Evolutionary conservation across 2,888 invertebrate genomes (phyloP).

Genomic region (Volucella inflata): DNA sequence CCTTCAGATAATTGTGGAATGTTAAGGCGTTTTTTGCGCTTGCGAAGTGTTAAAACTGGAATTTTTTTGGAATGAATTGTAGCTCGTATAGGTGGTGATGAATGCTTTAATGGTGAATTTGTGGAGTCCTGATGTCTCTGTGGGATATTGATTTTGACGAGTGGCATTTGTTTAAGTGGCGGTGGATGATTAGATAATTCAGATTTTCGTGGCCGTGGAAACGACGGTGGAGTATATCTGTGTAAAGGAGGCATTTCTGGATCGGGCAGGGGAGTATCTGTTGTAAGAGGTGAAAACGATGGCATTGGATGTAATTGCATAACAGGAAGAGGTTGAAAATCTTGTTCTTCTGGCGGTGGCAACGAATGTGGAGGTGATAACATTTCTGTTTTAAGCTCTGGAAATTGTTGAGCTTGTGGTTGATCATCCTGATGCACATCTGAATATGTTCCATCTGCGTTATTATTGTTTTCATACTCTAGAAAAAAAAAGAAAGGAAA

Average conservation of each 20-base stretch:
- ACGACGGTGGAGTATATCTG: constrained; percentile 56
- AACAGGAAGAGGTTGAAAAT: constrained; percentile 45
- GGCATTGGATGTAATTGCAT: constrained; percentile 36
- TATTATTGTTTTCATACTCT: constrained; percentile 66
- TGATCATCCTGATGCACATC: constrained; percentile 62
- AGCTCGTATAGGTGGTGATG: constrained; percentile 18
- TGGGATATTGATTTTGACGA: constrained; percentile 60
- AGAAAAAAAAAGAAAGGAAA: constrained; percentile 8
- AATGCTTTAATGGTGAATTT: constrained; percentile 7
- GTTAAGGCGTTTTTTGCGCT: constrained; percentile 72
- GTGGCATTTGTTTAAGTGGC: constrained; percentile 62
- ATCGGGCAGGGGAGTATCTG: background rate
- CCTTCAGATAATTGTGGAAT: constrained; percentile 62
- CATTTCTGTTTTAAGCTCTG: constrained; percentile 51
- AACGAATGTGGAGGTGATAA: constrained; percentile 49
- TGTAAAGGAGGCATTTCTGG: constrained; percentile 56
- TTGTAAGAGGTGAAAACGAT: background rate
- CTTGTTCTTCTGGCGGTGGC: constrained; percentile 24
- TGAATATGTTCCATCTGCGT: constrained; percentile 44
- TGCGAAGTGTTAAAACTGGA: constrained; percentile 59
- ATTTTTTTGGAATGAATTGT: constrained; percentile 49
- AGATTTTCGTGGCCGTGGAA: constrained; percentile 61
- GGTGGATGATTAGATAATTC: constrained; percentile 55
- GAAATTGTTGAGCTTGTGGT: constrained; percentile 77
- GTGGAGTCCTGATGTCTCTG: constrained; percentile 68